Percentiles rank a stretch among this genome's conserved stretches.
Evolutionary conservation across 2,888 invertebrate genomes (phyloP).

Genomic region (Diaphora mendica): DNA sequence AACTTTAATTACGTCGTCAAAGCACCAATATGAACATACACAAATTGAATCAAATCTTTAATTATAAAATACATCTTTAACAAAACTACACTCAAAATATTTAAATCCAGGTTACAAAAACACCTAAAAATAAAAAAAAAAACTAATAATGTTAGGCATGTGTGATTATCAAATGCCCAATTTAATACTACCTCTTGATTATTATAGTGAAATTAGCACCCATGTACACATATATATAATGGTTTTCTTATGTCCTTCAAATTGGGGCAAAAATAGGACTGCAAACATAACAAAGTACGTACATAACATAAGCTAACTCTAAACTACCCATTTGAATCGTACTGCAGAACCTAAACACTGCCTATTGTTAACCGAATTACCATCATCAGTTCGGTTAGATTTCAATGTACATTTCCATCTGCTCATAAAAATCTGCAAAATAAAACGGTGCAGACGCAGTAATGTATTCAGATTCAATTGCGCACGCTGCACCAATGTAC

Average conservation of each 20-base stretch:
- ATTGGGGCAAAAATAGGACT: neutral
- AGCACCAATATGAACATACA: too few relatives aligned
- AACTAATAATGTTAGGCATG: too few relatives aligned
- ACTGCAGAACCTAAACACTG: conserved; percentile 19
- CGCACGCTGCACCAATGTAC: conserved; percentile 52
- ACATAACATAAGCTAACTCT: neutral
- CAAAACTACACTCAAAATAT: too few relatives aligned
- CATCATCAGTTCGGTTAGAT: conserved; percentile 43
- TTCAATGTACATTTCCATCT: conserved; percentile 55
- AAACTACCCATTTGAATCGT: too few relatives aligned
- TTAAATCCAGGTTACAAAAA: too few relatives aligned
- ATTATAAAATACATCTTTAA: too few relatives aligned
- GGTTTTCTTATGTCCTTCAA: neutral
- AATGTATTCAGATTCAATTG: conserved; percentile 68
- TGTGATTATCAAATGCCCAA: too few relatives aligned
- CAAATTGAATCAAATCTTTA: too few relatives aligned
- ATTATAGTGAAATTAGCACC: too few relatives aligned
- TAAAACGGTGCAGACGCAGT: conserved; percentile 57
- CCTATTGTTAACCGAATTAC: conserved; percentile 12
- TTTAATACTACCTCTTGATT: too few relatives aligned
- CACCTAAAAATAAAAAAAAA: too few relatives aligned
- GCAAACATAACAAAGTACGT: neutral
- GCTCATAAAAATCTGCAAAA: conserved; percentile 54
- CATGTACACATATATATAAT: neutral
- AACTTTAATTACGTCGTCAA: too few relatives aligned